phyloP scores from a whole-genome alignment of 2,888 invertebrate genomes.

The Bombylius discolor region DNA sequence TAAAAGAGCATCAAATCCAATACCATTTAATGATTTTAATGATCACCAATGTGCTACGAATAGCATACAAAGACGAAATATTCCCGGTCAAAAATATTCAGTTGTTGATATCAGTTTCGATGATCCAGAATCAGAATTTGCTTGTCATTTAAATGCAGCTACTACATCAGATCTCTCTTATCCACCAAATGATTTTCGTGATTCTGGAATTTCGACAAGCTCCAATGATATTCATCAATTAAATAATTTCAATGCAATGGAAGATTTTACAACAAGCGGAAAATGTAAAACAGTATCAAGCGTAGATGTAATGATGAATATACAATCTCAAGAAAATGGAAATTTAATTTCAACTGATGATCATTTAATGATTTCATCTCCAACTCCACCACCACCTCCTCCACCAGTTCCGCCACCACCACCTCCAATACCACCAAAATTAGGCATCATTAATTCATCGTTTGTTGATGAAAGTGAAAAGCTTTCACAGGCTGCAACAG shows the following conservation, averaged over 20 bases:
- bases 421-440: constrained; percentile 21
- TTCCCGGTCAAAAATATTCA: constrained; percentile 31
- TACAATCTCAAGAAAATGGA: constrained; percentile 1
- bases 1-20: constrained; percentile 35
- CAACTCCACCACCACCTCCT: no score
- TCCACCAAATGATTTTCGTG: constrained; percentile 32
- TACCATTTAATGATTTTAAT: constrained; percentile 31
- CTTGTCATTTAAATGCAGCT: constrained; percentile 15
- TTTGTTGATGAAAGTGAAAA: background rate
- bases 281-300: constrained; percentile 10
- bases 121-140: constrained; percentile 33
- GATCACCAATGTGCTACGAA: constrained; percentile 16
- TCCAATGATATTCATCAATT: constrained; percentile 30
- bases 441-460: constrained; percentile 6
- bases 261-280: constrained; percentile 1
- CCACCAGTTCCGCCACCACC: constrained; percentile 28
- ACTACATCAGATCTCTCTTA: constrained; percentile 5
- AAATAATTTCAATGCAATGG: constrained; percentile 26
- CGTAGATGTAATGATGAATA: constrained; percentile 11
- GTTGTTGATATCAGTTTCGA: constrained; percentile 40
- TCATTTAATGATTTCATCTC: no score
- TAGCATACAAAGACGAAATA: background rate
- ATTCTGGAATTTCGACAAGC: constrained; percentile 37
- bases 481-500: background rate
- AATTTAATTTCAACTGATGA: background rate